Conservation (phyloP, 1,140 invertebrate genomes). For the Anadara kagoshimensis region DNA sequence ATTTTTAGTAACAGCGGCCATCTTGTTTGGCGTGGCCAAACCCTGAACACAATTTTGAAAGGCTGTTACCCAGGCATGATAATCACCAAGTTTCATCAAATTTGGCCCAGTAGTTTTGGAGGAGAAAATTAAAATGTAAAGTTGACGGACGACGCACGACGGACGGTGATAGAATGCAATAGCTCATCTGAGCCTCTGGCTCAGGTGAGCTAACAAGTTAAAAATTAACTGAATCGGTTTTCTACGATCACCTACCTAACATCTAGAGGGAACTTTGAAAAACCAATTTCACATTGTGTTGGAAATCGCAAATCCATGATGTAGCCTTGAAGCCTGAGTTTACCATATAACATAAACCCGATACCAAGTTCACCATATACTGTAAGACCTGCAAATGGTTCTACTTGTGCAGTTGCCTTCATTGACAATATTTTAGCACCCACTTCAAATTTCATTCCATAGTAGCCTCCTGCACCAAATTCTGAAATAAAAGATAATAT, state of each 20-base stretch:
- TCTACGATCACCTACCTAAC: slow-evolving; percentile 41
- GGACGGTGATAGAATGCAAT: no score
- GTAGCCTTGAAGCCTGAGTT: slow-evolving; percentile 48
- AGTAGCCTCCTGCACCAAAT: slow-evolving; percentile 54
- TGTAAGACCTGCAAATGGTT: slow-evolving; percentile 44
- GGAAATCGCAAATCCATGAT: slow-evolving; percentile 53
- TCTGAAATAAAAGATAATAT: slow-evolving; percentile 16
- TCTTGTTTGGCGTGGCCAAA: no score
- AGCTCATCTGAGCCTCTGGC: no score
- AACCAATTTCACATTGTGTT: slow-evolving; percentile 52
- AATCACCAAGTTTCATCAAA: no score
- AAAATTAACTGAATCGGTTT: no score
- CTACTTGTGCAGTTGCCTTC: slow-evolving; percentile 32
- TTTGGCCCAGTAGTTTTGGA: no score
- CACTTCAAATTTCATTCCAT: slow-evolving; percentile 47
- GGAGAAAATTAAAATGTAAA: no score
- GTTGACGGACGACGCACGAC: no score
- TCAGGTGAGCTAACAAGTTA: no score
- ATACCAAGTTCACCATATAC: slow-evolving; percentile 41
- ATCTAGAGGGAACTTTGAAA: slow-evolving; percentile 58
- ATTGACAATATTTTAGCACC: slow-evolving; percentile 50
- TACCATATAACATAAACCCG: slow-evolving; percentile 49
- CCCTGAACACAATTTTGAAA: no score
- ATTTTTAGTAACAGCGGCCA: no score
- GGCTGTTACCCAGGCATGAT: no score